phyloP scores from a whole-genome alignment of 2,888 invertebrate genomes.

The Mactromeris polynyma region DNA sequence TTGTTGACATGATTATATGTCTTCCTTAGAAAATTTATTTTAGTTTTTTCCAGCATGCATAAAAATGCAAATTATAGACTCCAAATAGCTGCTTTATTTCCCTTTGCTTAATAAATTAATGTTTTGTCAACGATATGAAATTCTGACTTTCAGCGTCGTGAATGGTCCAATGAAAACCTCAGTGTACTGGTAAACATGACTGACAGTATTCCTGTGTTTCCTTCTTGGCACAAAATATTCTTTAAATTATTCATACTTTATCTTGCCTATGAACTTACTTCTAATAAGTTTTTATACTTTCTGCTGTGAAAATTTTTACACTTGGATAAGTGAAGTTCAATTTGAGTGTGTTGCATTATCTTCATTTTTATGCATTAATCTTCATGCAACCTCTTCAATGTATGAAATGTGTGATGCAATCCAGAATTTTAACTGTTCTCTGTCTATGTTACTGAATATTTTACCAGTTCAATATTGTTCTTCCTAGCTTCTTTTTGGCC shows the following conservation, averaged over 20 bases:
- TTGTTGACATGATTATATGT: too few relatives aligned
- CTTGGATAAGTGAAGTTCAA: slow-evolving; percentile 1
- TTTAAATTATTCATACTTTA: neutral
- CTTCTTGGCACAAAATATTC: slow-evolving; percentile 1
- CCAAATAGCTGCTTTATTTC: too few relatives aligned
- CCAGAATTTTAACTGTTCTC: neutral
- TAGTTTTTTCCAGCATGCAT: too few relatives aligned
- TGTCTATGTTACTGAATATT: neutral
- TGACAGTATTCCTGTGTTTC: neutral
- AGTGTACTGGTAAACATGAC: slow-evolving; percentile 55
- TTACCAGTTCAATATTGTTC: neutral
- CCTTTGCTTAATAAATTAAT: neutral
- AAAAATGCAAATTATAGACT: too few relatives aligned
- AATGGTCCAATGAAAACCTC: slow-evolving; percentile 64
- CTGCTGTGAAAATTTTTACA: neutral
- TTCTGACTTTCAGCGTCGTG: slow-evolving; percentile 59
- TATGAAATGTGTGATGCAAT: neutral
- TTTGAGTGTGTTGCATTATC: neutral
- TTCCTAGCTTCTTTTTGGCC: neutral
- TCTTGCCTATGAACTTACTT: neutral
- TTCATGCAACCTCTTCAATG: neutral
- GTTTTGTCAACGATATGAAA: neutral
- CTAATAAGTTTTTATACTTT: neutral
- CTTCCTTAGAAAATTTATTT: too few relatives aligned
- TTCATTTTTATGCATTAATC: neutral